Percentiles rank a stretch among this genome's conserved stretches.
These are phyloP conservation scores for Drosophila carrolli DNA, from an alignment of 1,140 invertebrate species.

Conservation along the genomic window DNA sequence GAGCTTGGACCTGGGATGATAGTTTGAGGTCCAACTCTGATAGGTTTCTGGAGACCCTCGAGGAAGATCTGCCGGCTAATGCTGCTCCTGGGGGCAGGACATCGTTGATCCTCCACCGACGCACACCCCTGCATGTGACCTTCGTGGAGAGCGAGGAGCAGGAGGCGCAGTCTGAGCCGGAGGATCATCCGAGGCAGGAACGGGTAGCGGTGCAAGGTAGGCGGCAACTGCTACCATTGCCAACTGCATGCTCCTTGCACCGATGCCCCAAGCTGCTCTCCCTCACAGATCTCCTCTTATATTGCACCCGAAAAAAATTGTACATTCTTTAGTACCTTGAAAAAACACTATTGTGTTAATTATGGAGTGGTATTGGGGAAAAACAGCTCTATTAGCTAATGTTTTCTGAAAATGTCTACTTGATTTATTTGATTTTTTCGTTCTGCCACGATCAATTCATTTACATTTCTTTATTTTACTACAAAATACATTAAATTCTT, in stretches of 20 bases:
- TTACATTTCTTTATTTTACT: too few relatives aligned
- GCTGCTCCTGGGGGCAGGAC: conserved; percentile 35
- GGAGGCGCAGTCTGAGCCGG: background rate
- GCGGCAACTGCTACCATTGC: conserved; percentile 26
- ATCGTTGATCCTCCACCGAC: conserved; percentile 64
- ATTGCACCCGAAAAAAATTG: background rate
- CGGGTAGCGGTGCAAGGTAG: conserved; percentile 67
- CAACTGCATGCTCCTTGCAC: conserved; percentile 60
- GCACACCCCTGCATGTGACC: conserved; percentile 66
- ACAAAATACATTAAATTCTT: too few relatives aligned
- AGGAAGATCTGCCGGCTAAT: conserved; percentile 60
- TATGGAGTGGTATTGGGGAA: background rate
- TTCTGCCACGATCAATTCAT: too few relatives aligned
- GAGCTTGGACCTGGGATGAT: conserved; percentile 84
- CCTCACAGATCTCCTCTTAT: background rate
- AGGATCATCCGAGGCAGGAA: conserved; percentile 5
- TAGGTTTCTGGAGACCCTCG: conserved; percentile 82
- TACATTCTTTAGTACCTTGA: too few relatives aligned
- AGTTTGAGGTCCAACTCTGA: conserved; percentile 84
- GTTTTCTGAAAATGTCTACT: too few relatives aligned
- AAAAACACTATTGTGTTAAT: background rate
- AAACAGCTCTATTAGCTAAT: too few relatives aligned
- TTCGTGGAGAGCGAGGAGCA: conserved; percentile 40
- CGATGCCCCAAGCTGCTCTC: conserved; percentile 7
- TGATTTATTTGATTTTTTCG: too few relatives aligned